Percentiles rank a stretch among this genome's conserved stretches.
phyloP scores from a whole-genome alignment of 2,797 vertebrate genomes.

The Champsocephalus gunnari region DNA sequence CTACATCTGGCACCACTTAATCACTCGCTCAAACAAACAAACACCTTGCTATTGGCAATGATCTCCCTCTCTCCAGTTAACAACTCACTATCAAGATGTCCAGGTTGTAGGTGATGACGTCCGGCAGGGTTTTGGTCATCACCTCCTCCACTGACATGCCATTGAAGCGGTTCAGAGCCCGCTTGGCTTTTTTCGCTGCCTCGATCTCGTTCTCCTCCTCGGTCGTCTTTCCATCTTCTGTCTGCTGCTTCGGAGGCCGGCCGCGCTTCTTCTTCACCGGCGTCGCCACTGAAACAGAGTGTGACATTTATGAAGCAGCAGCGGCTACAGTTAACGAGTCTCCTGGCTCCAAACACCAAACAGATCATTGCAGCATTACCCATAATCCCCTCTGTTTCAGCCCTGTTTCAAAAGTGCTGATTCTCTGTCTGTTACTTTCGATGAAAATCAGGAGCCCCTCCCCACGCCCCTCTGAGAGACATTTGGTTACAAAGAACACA shows the following conservation, averaged over 20 bases:
- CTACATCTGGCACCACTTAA: no score
- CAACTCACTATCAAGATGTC: slow-evolving; percentile 97
- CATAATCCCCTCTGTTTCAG: no score
- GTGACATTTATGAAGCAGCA: no score
- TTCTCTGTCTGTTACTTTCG: no score
- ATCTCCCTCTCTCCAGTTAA: not conserved
- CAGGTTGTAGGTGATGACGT: slow-evolving; percentile 93
- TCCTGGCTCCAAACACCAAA: no score
- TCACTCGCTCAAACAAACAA: not conserved
- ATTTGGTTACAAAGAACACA: no score
- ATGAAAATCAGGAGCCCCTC: no score
- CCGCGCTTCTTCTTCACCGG: slow-evolving; percentile 90
- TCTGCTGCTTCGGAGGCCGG: slow-evolving; percentile 78
- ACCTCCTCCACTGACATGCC: slow-evolving; percentile 96
- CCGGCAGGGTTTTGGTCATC: slow-evolving; percentile 94
- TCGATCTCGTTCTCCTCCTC: slow-evolving; percentile 85
- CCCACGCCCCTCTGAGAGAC: no score
- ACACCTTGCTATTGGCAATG: not conserved
- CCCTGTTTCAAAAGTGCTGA: no score
- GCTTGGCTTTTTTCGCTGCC: slow-evolving; percentile 91
- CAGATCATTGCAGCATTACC: no score
- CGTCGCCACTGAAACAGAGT: slow-evolving; percentile 70
- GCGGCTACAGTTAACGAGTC: no score
- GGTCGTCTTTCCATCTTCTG: slow-evolving; percentile 73
- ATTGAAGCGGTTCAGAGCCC: slow-evolving; percentile 95